A percentile compares a stretch with the other conserved stretches of the same genome.
These are phyloP conservation scores for Coenonympha arcania DNA, from an alignment of 2,888 invertebrate species.

Conservation along the genomic window DNA sequence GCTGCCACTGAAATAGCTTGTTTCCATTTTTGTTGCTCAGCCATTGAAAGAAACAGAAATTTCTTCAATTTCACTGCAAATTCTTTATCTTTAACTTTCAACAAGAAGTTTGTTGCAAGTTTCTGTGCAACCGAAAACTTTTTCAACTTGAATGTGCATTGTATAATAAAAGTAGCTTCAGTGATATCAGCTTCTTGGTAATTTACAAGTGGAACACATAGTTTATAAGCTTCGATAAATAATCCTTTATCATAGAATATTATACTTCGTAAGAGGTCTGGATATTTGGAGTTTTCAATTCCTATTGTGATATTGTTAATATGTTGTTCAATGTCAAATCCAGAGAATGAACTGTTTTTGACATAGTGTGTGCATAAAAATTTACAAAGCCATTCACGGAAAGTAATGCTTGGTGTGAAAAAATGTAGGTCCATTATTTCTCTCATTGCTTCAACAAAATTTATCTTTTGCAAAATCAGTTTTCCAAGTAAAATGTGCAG, in stretches of 20 bases:
- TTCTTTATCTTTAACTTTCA: conserved; percentile 47
- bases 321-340: conserved; percentile 63
- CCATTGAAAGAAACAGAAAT: conserved; percentile 49
- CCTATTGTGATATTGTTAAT: conserved; percentile 69
- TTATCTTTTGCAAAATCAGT: conserved; percentile 45
- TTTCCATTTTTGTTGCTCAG: conserved; percentile 68
- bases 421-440: conserved; percentile 46
- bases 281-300: conserved; percentile 76
- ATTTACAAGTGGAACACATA: conserved; percentile 60
- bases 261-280: conserved; percentile 76
- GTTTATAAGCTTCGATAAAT: conserved; percentile 71
- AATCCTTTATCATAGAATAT: conserved; percentile 66
- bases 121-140: conserved; percentile 63
- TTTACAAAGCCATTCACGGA: conserved; percentile 57
- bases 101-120: conserved; percentile 55
- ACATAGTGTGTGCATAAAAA: conserved; percentile 51
- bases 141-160: conserved; percentile 55
- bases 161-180: conserved; percentile 56
- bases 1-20: conserved; percentile 58
- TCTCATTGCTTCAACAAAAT: conserved; percentile 40
- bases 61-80: conserved; percentile 44
- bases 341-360: conserved; percentile 43
- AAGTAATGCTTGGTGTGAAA: conserved; percentile 43
- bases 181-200: conserved; percentile 53
- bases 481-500: conserved; percentile 50